These are phyloP conservation scores for Phymanthus crucifer DNA, from an alignment of 92 coral and sea anemone genomes.

Conservation along the genomic window DNA sequence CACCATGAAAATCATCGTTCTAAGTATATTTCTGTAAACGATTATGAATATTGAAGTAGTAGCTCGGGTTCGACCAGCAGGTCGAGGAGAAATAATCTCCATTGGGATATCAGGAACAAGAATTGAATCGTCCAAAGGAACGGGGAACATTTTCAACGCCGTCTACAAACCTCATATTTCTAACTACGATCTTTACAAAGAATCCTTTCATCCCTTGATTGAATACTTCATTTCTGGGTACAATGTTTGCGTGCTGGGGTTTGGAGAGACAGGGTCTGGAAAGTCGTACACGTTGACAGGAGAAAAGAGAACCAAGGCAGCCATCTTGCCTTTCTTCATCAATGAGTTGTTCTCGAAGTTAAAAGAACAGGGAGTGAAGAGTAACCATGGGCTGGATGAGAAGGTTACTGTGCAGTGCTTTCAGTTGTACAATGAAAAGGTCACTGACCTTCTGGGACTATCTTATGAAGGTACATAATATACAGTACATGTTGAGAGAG, in stretches of 20 bases:
- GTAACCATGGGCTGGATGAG: conserved; percentile 41
- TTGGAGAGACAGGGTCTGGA: conserved; percentile 83
- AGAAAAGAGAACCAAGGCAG: conserved; percentile 79
- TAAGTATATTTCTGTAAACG: not conserved
- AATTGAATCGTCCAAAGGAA: conserved; percentile 62
- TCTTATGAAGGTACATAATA: conserved; percentile 64
- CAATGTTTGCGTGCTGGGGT: conserved; percentile 70
- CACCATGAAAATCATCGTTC: not conserved
- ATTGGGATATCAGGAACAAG: conserved; percentile 75
- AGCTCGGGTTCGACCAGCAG: conserved; percentile 77
- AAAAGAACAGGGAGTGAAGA: conserved; percentile 40
- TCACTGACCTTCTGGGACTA: conserved; percentile 61
- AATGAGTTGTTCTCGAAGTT: conserved; percentile 70
- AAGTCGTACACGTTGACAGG: conserved; percentile 82
- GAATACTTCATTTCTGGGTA: conserved; percentile 74
- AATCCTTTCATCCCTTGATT: conserved; percentile 58
- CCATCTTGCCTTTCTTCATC: conserved; percentile 67
- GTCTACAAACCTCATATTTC: conserved; percentile 60
- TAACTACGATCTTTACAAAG: conserved; percentile 71
- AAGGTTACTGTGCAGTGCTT: conserved; percentile 50
- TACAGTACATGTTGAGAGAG: not conserved
- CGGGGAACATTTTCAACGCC: conserved; percentile 65
- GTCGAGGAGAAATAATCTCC: conserved; percentile 62
- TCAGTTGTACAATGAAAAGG: conserved; percentile 71
- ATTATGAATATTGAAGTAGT: conserved; percentile 79